Percentiles rank a stretch among this genome's conserved stretches.
Conservation (phyloP, 1,140 invertebrate genomes). For the Dreissena polymorpha region DNA sequence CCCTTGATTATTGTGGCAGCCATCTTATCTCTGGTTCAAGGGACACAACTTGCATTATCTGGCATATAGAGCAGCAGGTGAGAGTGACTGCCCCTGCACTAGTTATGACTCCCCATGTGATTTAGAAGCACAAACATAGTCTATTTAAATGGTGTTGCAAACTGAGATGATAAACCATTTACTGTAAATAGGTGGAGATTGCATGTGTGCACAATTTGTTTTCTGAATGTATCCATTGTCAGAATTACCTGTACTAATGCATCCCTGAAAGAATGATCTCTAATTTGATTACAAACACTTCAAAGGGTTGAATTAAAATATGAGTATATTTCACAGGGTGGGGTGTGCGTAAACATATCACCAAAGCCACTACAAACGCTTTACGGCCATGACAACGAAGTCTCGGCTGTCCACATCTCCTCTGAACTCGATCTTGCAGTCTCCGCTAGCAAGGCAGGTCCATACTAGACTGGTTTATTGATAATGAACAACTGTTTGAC, state of each 20-base stretch:
- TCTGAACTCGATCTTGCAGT: slow-evolving; percentile 85
- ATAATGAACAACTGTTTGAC: no score
- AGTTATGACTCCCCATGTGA: neutral
- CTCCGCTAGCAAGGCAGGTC: slow-evolving; percentile 83
- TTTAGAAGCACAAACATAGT: no score
- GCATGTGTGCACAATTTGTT: no score
- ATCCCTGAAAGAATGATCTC: no score
- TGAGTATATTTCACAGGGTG: slow-evolving; percentile 61
- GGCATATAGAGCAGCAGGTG: slow-evolving; percentile 81
- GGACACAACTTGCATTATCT: slow-evolving; percentile 85
- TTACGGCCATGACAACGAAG: slow-evolving; percentile 82
- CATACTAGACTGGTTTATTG: no score
- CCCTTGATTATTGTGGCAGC: slow-evolving; percentile 78
- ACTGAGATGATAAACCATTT: no score
- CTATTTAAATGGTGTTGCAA: no score
- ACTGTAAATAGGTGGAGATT: no score
- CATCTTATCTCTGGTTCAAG: slow-evolving; percentile 84
- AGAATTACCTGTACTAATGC: no score
- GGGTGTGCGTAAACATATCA: slow-evolving; percentile 66
- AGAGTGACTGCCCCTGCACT: neutral
- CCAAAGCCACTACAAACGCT: slow-evolving; percentile 81
- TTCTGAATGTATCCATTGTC: no score
- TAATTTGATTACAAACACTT: no score
- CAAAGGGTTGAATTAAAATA: no score
- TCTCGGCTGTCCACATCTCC: slow-evolving; percentile 84